Evolutionary conservation across 2,797 vertebrate species (phyloP).

Genomic region (Streptopelia turtur): DNA sequence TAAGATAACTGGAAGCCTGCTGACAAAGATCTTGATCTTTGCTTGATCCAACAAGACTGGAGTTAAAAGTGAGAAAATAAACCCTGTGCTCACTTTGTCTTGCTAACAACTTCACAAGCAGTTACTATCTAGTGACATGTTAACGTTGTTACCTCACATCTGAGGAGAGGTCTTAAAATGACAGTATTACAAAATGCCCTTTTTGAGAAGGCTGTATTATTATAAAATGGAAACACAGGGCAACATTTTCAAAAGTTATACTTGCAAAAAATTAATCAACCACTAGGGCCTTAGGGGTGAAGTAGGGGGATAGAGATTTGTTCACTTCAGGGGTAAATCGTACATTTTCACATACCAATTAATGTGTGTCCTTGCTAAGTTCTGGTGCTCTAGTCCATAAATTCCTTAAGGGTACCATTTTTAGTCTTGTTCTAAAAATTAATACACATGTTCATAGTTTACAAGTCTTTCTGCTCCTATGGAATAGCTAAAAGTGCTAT

Average conservation of each 20-base stretch:
- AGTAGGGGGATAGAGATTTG: not conserved
- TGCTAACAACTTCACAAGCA: fast-evolving
- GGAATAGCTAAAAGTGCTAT: not conserved
- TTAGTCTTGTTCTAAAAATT: not conserved
- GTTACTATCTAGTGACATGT: not conserved
- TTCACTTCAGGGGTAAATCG: not conserved
- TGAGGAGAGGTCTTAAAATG: not conserved
- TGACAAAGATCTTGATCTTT: not conserved
- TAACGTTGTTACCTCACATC: not conserved
- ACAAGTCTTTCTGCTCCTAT: not conserved
- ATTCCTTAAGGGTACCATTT: not conserved
- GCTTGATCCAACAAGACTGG: not conserved
- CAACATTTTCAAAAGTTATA: not conserved
- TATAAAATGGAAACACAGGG: not conserved
- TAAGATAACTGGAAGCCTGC: not conserved
- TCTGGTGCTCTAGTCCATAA: not conserved
- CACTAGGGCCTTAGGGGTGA: not conserved
- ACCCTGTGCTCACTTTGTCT: fast-evolving
- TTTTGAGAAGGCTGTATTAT: not conserved
- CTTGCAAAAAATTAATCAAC: not conserved
- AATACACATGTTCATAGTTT: not conserved
- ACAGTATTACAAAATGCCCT: not conserved
- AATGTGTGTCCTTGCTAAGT: not conserved
- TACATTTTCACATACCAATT: not conserved
- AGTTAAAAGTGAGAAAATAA: not conserved